These are phyloP conservation scores for Leuciscus idus DNA, from an alignment of 2,113 vertebrate genomes.

Conservation along the genomic window DNA sequence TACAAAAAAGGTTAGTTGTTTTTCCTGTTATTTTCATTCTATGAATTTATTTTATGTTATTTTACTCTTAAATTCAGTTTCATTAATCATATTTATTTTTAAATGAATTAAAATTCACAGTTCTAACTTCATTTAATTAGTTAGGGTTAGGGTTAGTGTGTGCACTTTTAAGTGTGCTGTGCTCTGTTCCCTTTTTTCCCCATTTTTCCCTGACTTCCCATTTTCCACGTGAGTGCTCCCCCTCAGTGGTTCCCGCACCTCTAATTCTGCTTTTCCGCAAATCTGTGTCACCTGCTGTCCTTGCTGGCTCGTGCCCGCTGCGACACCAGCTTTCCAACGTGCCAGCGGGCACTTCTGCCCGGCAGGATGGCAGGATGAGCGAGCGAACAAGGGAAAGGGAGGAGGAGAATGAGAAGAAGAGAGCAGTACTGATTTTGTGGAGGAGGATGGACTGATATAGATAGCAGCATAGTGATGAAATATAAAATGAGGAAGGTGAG, in stretches of 20 bases:
- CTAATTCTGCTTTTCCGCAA: constrained; percentile 59
- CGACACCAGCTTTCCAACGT: constrained; percentile 44
- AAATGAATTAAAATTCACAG: too few species aligned
- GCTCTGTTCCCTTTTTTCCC: constrained; percentile 10
- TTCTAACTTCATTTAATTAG: constrained; percentile 5
- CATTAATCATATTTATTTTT: background rate
- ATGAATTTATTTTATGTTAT: background rate
- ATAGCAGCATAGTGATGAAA: constrained; percentile 44
- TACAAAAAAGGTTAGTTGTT: background rate
- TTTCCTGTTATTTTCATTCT: background rate
- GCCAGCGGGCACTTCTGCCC: constrained; percentile 55
- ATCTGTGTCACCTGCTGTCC: constrained; percentile 63
- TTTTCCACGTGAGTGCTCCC: constrained; percentile 55
- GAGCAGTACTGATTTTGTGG: constrained; percentile 14
- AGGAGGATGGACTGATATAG: constrained; percentile 47
- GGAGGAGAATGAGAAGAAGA: background rate
- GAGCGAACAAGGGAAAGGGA: constrained; percentile 19
- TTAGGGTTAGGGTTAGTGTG: background rate
- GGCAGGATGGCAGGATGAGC: constrained; percentile 51
- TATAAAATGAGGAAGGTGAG: constrained; percentile 14
- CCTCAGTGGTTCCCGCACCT: constrained; percentile 53
- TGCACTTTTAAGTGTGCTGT: constrained; percentile 7
- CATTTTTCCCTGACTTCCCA: constrained; percentile 35
- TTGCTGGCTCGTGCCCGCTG: constrained; percentile 43
- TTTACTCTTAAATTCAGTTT: background rate